These are phyloP conservation scores for Pherbina coryleti DNA, from an alignment of 2,888 invertebrate species.

Conservation along the genomic window DNA sequence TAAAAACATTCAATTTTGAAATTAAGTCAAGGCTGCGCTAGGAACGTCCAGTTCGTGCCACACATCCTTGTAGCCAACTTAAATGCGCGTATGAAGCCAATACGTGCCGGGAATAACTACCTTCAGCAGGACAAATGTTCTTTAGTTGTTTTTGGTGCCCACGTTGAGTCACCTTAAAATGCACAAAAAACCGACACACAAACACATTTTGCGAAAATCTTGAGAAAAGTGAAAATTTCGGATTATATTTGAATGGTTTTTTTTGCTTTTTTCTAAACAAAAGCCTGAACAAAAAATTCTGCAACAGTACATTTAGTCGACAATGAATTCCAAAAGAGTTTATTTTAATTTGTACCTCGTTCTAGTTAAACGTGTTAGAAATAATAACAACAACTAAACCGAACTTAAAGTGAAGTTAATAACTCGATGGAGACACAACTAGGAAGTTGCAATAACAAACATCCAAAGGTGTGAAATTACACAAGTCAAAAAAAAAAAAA, in stretches of 20 bases:
- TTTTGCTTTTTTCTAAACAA: neutral
- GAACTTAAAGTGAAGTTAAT: neutral
- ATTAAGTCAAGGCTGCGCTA: too few relatives aligned
- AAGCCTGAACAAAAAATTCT: neutral
- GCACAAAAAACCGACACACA: neutral
- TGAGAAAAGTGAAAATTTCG: slow-evolving; percentile 13
- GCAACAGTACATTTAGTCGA: neutral
- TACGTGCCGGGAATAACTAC: slow-evolving; percentile 2
- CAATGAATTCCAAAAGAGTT: neutral
- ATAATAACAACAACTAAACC: neutral
- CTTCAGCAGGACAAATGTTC: too few relatives aligned
- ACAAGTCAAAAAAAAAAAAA: neutral
- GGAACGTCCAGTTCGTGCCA: neutral
- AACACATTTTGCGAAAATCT: neutral
- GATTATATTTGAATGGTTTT: neutral
- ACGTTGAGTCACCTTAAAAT: too few relatives aligned
- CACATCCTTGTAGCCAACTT: neutral
- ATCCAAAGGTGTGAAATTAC: neutral
- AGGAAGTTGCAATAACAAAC: too few relatives aligned
- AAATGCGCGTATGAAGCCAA: neutral
- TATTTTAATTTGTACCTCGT: neutral
- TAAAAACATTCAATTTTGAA: too few relatives aligned
- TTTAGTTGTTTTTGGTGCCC: too few relatives aligned
- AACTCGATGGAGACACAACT: too few relatives aligned
- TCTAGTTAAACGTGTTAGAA: neutral